Percentiles rank a stretch among this genome's conserved stretches.
Conservation (phyloP, 2,113 vertebrate genomes). For the Circaetus gallicus region DNA sequence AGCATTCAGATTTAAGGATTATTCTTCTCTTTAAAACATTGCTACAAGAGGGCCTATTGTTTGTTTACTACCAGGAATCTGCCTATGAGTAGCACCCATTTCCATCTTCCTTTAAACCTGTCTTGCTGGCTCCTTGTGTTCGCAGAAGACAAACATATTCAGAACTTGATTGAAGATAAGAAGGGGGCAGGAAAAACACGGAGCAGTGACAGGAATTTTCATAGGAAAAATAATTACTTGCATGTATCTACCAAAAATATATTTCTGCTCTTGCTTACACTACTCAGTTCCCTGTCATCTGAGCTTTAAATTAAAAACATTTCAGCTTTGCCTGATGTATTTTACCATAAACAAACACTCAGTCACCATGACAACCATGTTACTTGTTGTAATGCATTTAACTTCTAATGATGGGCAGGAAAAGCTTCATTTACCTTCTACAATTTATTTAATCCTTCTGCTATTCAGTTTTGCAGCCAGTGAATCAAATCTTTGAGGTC, state of each 20-base stretch:
- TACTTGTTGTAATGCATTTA: slow-evolving; percentile 8
- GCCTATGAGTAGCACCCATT: neutral
- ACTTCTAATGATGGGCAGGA: neutral
- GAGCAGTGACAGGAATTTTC: neutral
- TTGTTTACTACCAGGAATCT: neutral
- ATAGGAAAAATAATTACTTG: neutral
- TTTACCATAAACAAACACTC: slow-evolving; percentile 6
- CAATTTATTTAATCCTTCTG: neutral
- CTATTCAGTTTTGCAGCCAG: neutral
- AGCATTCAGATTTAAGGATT: neutral
- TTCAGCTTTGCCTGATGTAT: neutral
- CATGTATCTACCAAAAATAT: neutral
- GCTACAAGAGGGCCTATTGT: neutral
- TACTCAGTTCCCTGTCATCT: neutral
- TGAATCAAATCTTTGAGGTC: neutral
- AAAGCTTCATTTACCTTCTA: neutral
- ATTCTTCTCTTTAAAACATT: neutral
- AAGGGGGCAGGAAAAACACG: neutral
- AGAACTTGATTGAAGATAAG: neutral
- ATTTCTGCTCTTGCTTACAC: neutral
- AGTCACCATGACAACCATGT: slow-evolving; percentile 32
- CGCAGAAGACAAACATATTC: neutral
- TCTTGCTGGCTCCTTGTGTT: neutral
- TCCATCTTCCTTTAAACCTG: neutral
- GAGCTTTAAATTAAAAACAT: slow-evolving; percentile 27